Conservation (phyloP, 2,888 invertebrate species). For the Parnassius glacialis region DNA sequence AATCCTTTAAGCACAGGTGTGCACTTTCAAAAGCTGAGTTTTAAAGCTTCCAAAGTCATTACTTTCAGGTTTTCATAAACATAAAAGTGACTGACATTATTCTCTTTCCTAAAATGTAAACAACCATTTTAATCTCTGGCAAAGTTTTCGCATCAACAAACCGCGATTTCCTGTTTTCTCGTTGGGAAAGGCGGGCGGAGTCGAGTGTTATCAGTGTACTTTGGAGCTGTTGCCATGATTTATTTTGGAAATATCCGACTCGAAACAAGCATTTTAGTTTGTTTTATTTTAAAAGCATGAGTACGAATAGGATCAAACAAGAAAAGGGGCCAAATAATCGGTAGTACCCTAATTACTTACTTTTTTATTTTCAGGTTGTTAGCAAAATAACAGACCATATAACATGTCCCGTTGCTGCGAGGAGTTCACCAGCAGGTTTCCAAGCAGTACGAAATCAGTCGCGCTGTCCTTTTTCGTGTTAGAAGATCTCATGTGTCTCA, state of each 20-base stretch:
- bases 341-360: too few species aligned
- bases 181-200: constrained; percentile 6
- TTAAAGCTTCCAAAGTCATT: constrained; percentile 15
- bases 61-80: constrained; percentile 20
- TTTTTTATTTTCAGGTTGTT: too few species aligned
- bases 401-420: too few species aligned
- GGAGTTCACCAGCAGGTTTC: too few species aligned
- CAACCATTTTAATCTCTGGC: constrained; percentile 28
- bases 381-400: too few species aligned
- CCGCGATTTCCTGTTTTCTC: constrained; percentile 29
- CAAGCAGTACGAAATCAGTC: too few species aligned
- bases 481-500: too few species aligned
- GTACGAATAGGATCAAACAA: too few species aligned
- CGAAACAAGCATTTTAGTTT: neutral
- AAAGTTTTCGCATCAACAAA: constrained; percentile 33
- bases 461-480: too few species aligned
- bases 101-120: constrained; percentile 17
- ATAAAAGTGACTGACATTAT: constrained; percentile 16
- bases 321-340: too few species aligned
- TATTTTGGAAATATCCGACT: constrained; percentile 28
- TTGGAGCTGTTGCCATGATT: constrained; percentile 31
- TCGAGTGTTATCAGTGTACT: constrained; percentile 30
- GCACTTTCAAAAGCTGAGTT: constrained; percentile 8
- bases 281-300: too few species aligned
- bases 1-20: constrained; percentile 21